Evolutionary conservation across 1,140 invertebrate species (phyloP), one percentile per base, ranked within the genome.

Genomic region (Lerema accius): DNA sequence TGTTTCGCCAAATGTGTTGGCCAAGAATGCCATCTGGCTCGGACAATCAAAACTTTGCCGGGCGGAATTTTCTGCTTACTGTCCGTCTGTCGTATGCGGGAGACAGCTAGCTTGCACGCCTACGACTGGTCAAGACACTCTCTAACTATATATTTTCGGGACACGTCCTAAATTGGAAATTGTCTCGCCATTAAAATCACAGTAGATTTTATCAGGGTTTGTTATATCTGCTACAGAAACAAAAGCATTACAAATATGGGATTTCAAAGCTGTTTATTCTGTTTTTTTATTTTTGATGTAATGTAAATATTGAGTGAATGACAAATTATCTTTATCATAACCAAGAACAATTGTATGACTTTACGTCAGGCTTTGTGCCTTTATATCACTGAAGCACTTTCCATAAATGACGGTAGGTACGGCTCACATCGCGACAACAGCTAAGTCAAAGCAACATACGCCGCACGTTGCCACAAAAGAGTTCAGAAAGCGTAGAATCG

Each of bases 41-140:
- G 83, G 80, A 86, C 85, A 88, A 88, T 88, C 83, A 86, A 86
- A 86, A 88, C 84, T 85, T 88, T 78, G 61, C 64, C 65, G 65
- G 73, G 71, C 71, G 85, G 82, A 88, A 88, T 88, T 88, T 88
- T 88, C 85, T 88, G 83, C 85, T 84, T 78, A 80, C 67, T 73
- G 83, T 84, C 82, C 76, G 83, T 83, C 82, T 73, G 72, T 61
- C 62, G 74, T 73, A 83, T 86, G 82, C 72, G 65, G 49, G 59
- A 69, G 85, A 84, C 85, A 83, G 78, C 69, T 59, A 23, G 53
- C 58, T 14, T 46, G 43, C 45, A 62, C 56, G 46, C 64, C 66
- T 65, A 50, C 64, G 58, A 37, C 32, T 63, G 37, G 67, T 58
- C 63, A 58, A 48, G 55, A 72, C 50, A 48, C 39, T 60, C 13